These are phyloP conservation scores for Vulpes lagopus DNA, from an alignment of 2,113 vertebrate species.

Conservation along the genomic window DNA sequence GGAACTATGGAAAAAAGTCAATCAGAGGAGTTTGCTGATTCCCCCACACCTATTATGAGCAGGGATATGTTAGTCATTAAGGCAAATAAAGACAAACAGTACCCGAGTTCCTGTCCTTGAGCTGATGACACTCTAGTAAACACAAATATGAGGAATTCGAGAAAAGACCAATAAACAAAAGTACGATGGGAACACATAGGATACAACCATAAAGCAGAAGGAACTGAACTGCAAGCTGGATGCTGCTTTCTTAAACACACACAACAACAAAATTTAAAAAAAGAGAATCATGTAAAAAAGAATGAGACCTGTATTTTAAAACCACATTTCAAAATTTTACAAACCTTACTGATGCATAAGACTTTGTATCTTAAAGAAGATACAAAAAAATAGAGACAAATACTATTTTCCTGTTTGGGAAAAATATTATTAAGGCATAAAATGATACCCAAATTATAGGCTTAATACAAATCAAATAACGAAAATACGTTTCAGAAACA, in stretches of 20 bases:
- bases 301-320: constrained; percentile 36
- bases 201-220: background rate
- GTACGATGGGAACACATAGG: background rate
- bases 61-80: constrained; percentile 24
- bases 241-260: background rate
- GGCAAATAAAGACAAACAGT: constrained; percentile 26
- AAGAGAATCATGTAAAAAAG: background rate
- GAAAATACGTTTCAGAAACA: background rate
- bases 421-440: constrained; percentile 45
- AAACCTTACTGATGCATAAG: background rate
- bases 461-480: background rate
- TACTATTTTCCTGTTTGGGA: constrained; percentile 32
- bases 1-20: constrained; percentile 17
- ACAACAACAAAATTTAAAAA: background rate
- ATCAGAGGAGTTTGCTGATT: background rate
- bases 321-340: background rate
- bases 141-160: background rate
- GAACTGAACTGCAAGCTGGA: background rate
- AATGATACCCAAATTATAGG: background rate
- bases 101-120: background rate
- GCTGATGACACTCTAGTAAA: background rate
- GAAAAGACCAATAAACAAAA: background rate
- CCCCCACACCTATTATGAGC: background rate
- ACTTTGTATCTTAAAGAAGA: background rate
- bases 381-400: background rate